Evolutionary conservation across 30 jellyfish, hydroid and myxozoan species (phyloP).

Genomic region (Chrysaora quinquecirrha): DNA sequence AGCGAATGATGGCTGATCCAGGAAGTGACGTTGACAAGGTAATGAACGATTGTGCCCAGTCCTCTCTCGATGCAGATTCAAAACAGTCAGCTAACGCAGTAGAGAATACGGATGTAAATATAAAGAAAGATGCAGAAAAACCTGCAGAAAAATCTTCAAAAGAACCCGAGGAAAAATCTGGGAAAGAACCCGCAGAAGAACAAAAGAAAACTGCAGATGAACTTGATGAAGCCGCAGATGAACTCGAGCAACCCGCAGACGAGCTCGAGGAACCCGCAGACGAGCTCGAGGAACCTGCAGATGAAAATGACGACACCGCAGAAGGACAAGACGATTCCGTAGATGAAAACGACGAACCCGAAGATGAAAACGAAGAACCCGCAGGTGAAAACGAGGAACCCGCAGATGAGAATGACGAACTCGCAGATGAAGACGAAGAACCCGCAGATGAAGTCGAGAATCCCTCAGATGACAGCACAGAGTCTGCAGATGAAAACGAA

Average conservation of each 20-base stretch:
- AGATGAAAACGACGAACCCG: neutral
- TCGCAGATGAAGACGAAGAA: neutral
- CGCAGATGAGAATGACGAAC: neutral
- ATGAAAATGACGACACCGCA: conserved; percentile 13
- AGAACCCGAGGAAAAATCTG: neutral
- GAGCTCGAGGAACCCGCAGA: conserved; percentile 8
- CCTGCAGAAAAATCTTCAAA: neutral
- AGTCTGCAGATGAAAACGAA: too few species aligned
- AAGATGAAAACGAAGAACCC: too few species aligned
- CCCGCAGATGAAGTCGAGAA: too few species aligned
- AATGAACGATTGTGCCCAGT: neutral
- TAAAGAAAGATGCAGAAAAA: neutral
- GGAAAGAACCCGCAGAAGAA: neutral
- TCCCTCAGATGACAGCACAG: too few species aligned
- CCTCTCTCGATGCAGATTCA: neutral
- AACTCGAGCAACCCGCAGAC: neutral
- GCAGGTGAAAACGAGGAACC: neutral
- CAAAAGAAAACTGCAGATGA: neutral
- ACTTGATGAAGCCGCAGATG: conserved; percentile 8
- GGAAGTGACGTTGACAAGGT: conserved; percentile 4
- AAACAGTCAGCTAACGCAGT: neutral
- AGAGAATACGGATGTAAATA: neutral
- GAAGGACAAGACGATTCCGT: neutral
- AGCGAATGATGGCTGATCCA: conserved; percentile 5
- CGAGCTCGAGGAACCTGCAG: conserved; percentile 6